Percentiles rank a stretch among this genome's conserved stretches.
phyloP scores from a whole-genome alignment of 2,113 vertebrate genomes.

The Chloropsis cyanopogon region DNA sequence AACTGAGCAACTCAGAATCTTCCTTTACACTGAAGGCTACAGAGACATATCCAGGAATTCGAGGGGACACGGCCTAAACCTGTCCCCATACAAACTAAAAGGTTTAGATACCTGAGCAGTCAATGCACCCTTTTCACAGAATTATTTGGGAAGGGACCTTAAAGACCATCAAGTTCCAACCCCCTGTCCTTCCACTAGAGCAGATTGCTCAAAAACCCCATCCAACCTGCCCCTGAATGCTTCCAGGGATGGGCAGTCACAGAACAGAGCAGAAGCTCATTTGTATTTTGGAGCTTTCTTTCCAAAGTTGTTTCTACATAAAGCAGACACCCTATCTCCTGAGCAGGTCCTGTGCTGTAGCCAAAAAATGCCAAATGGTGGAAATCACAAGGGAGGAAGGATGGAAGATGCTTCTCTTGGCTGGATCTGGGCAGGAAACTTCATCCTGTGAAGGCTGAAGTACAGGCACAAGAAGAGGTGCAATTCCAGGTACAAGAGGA shows the following conservation, averaged over 20 bases:
- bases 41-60: background rate
- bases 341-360: background rate
- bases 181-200: background rate
- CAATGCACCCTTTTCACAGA: background rate
- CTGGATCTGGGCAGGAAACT: background rate
- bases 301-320: background rate
- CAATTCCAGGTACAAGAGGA: background rate
- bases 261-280: background rate
- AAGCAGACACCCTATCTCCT: background rate
- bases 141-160: background rate
- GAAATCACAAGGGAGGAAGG: background rate
- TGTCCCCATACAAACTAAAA: background rate
- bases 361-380: background rate
- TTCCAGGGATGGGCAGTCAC: background rate
- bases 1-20: background rate
- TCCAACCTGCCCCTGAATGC: background rate
- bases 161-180: background rate
- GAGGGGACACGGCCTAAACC: background rate
- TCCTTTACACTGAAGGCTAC: background rate
- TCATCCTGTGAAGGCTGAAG: background rate
- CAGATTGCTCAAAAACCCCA: background rate
- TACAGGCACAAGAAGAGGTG: background rate
- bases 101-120: background rate
- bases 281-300: background rate
- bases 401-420: background rate